Conservation (phyloP, 2,888 invertebrate genomes). For the Chironomus tentans region DNA sequence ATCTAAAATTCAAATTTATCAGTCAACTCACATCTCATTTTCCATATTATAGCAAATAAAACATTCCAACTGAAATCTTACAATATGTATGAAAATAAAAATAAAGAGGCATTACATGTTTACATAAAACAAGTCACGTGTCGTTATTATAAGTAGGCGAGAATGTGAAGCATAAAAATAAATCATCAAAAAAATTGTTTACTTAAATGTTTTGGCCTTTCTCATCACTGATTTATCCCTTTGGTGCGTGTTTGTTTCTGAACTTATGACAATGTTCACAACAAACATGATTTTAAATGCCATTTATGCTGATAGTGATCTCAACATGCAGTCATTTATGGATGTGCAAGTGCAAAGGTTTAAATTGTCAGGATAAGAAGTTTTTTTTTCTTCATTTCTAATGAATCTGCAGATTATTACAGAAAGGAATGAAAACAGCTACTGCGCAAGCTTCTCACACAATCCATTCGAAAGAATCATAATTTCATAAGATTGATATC, state of each 20-base stretch:
- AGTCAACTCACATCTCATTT: no score
- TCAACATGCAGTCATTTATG: background rate
- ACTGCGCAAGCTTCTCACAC: background rate
- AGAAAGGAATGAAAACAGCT: background rate
- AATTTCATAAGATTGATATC: constrained; percentile 10
- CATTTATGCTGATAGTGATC: background rate
- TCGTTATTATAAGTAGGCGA: background rate
- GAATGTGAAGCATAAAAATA: constrained; percentile 5
- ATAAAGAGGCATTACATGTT: background rate
- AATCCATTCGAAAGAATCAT: constrained; percentile 3
- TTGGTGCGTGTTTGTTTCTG: background rate
- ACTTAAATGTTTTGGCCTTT: constrained; percentile 18
- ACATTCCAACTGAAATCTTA: no score
- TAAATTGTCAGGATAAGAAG: background rate
- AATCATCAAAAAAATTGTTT: constrained; percentile 14
- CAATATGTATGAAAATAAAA: background rate
- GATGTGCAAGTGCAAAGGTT: background rate
- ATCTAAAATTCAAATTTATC: no score
- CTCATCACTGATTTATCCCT: background rate
- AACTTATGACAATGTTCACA: constrained; percentile 17
- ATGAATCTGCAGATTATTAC: background rate
- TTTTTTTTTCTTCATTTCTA: background rate
- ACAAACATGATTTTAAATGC: background rate
- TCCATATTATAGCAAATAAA: no score
- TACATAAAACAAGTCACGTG: constrained; percentile 12